Base-by-base conservation (phyloP, 2,113 vertebrate genomes). In the Excalfactoria chinensis region DNA sequence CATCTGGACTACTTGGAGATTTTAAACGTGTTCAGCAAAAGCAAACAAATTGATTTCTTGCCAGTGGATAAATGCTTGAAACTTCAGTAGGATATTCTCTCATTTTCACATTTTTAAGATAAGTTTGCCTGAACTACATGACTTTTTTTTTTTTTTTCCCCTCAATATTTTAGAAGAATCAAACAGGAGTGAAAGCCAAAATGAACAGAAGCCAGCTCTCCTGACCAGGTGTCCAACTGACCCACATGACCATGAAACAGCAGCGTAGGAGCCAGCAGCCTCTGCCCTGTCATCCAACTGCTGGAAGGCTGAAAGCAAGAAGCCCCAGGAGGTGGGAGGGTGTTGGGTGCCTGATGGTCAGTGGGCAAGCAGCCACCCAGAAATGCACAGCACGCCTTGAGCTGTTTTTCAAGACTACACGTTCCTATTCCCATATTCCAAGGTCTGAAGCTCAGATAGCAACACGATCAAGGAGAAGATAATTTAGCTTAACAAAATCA, bases 21-120 rank as follows among this genome's bases (percentile, higher is more conserved):
- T 87, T 73, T 43, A 82, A 94, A 56, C 34, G 3, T 46, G 70
- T 85, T 95, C 79, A 92, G 71, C 32, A 48, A 72, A 93, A 82
- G 70, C 76, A 92, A 90, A 84, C 41, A 74, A 67, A 81, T 79
- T 59, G 88, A 82, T 95, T 92, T 84, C 41, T 78, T 87, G 63
- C 59, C 80, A 58, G 67, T 59, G 32, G 66, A 62, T 89, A 71
- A 90, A 86, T 34, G 32, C 41, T 41, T 82, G 70, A 67, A 67
- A 55, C 82, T 92, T 64, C 32, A 28, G 44, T 55, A 60, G 48
- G 51, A n/a, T 25, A 41, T 23, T 28, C 4, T 66, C 14, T 62
- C 48, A 25, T 25, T 84, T 44, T 34, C 19, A 69, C 86, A 59
- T 64, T 71, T 76, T 59, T 7, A 22, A 66, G 40, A 5, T 13